Evolutionary conservation across 2,797 vertebrate genomes (phyloP).

Genomic region (Phataginus tetradactyla): DNA sequence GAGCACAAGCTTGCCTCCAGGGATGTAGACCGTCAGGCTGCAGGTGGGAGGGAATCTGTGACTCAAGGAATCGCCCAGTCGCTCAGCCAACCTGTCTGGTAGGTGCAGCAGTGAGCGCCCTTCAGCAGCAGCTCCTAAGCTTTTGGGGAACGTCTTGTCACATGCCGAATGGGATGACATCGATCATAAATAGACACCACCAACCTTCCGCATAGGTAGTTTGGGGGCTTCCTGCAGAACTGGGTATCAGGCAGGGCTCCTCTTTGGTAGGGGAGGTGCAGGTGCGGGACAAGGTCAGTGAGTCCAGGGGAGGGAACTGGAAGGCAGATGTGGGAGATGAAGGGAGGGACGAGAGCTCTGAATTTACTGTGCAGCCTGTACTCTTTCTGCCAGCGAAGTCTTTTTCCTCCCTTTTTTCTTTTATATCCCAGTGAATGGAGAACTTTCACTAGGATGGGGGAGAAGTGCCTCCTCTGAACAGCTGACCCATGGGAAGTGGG

Average conservation of each 20-base stretch:
- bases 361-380: not conserved
- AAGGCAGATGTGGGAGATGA: not conserved
- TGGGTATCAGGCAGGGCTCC: not conserved
- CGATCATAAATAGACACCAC: not conserved
- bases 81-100: not conserved
- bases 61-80: not conserved
- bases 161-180: not conserved
- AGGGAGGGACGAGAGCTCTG: not conserved
- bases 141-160: not conserved
- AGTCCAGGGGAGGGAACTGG: not conserved
- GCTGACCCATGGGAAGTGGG: not conserved
- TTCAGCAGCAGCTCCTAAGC: not conserved
- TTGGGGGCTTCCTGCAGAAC: not conserved
- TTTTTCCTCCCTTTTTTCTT: not conserved
- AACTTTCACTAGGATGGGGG: not conserved
- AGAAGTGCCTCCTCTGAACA: not conserved
- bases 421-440: not conserved
- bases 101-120: not conserved
- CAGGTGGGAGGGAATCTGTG: not conserved
- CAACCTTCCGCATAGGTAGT: not conserved
- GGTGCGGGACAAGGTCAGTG: not conserved
- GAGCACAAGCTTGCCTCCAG: not conserved
- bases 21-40: not conserved
- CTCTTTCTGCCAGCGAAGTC: not conserved
- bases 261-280: not conserved